These are phyloP conservation scores for Onychomys arenicola DNA, from an alignment of 2,797 vertebrate genomes.

Conservation along the genomic window DNA sequence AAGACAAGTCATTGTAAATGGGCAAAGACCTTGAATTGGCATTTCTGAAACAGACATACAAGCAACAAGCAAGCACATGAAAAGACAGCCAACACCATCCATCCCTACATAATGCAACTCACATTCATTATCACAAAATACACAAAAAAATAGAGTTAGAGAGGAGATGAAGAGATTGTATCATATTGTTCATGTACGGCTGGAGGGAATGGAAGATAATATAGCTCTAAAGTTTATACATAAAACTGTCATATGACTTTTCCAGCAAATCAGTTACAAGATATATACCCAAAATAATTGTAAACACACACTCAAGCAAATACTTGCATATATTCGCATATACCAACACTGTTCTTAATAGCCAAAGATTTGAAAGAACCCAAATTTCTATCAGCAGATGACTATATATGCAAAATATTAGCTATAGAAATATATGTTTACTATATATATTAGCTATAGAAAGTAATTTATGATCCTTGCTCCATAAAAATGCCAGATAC, in stretches of 20 bases:
- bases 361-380: background rate
- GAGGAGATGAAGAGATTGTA: background rate
- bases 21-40: background rate
- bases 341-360: background rate
- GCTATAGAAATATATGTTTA: background rate
- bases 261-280: background rate
- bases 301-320: slow-evolving; percentile 52
- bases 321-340: background rate
- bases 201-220: background rate
- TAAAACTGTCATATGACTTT: background rate
- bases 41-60: slow-evolving; percentile 29
- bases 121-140: background rate
- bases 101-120: background rate
- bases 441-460: background rate
- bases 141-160: background rate
- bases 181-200: background rate
- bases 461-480: background rate
- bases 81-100: background rate
- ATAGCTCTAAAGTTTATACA: background rate
- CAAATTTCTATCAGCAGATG: background rate
- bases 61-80: background rate
- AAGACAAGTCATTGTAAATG: slow-evolving; percentile 22
- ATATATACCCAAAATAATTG: background rate
- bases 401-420: background rate
- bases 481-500: slow-evolving; percentile 13